Base-by-base conservation (phyloP, 2,797 vertebrate species). In the Schizopygopsis pylzovi region DNA sequence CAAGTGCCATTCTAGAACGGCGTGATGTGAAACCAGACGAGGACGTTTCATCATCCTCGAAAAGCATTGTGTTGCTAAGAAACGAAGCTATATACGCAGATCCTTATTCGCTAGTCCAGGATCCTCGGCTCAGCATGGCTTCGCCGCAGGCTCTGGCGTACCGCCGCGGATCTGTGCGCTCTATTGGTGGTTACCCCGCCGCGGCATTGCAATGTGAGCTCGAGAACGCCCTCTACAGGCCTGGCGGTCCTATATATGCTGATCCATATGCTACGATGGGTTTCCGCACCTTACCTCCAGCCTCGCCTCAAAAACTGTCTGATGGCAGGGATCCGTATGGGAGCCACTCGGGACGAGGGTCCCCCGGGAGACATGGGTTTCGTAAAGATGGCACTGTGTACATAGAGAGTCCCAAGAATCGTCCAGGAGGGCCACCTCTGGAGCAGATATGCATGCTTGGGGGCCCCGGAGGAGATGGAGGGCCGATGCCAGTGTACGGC, bases 1-100 rank as follows among this genome's bases (percentile, higher is more conserved):
- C 98, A 91, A 98, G 98, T n/a, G 98, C 98, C 94, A 99, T 99
- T 93, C 92, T 99, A 92, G 97, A 99, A 86, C 96, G 98, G 6
- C 94, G 98, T 3, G 98, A 99, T 0, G 98, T 99, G 82, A 98
- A 99, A 70, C 98, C 98, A 0, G 98, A 99, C 0, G 97, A 98
- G 73, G 98, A 99, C 41, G 91, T 97, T 89, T 95, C 96, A 16
- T 89, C 93, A 4, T 85, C 94, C 0, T 93, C 94, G 87, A 96
- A 98, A 91, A 97, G 96, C 88, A 93, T 98, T 95, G 94, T 99
- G 93, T 94, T 99, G 91, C 93, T 99, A 92, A 97, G 98, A 86
- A 97, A 97, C 0, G 98, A 99, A 41, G 96, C 96, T 4, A 95
- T 99, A 11, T 99, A 99, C 4, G 97, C 97, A 0, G 98, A 99